Percentiles rank a stretch among this genome's conserved stretches.
These are phyloP conservation scores for Drosophila baimaii DNA, from an alignment of 1,140 invertebrate genomes.

Conservation along the genomic window DNA sequence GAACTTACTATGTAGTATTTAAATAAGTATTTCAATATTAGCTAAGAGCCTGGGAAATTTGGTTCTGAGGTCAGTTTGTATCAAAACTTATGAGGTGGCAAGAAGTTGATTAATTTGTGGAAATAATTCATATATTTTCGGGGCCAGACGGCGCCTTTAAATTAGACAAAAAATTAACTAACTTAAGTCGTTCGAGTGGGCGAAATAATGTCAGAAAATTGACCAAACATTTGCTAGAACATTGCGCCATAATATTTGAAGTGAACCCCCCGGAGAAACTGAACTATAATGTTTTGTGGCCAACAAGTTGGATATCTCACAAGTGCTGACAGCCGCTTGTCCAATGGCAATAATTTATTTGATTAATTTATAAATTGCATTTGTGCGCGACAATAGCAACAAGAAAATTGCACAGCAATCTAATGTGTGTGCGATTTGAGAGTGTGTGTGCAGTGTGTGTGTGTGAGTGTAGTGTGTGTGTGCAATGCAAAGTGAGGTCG, in stretches of 20 bases:
- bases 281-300: slow-evolving; percentile 53
- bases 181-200: slow-evolving; percentile 5
- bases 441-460: not conserved
- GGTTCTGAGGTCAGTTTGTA: too few relatives aligned
- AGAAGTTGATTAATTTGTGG: not conserved
- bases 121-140: not conserved
- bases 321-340: slow-evolving; percentile 44
- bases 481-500: slow-evolving; percentile 82
- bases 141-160: slow-evolving; percentile 1
- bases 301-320: slow-evolving; percentile 21
- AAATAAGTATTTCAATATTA: not conserved
- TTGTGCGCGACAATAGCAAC: slow-evolving; percentile 69
- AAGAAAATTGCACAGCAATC: slow-evolving; percentile 74
- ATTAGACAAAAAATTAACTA: not conserved
- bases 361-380: slow-evolving; percentile 78
- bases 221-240: slow-evolving; percentile 12
- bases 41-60: not conserved
- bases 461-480: slow-evolving; percentile 15
- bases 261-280: not conserved
- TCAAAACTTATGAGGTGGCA: too few relatives aligned
- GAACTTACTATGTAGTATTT: not conserved
- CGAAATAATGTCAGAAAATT: slow-evolving; percentile 9
- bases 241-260: slow-evolving; percentile 16
- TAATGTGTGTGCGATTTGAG: slow-evolving; percentile 27
- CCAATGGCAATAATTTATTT: slow-evolving; percentile 80